These are phyloP conservation scores for Ormyrus pomaceus DNA, from an alignment of 2,888 invertebrate genomes.

Conservation along the genomic window DNA sequence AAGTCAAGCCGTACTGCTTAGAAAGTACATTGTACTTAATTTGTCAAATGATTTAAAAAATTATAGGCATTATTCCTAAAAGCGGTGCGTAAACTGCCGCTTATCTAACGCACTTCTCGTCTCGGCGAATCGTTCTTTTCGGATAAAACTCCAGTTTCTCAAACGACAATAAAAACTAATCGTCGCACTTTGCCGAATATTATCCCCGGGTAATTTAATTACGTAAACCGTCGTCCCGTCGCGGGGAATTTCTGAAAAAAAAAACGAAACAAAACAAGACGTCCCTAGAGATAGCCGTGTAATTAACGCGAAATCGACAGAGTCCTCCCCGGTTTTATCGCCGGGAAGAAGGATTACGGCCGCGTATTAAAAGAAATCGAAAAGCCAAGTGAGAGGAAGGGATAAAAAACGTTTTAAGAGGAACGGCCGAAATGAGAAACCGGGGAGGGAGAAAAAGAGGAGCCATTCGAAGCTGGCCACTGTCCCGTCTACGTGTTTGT, in stretches of 20 bases:
- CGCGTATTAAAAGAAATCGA: constrained; percentile 55
- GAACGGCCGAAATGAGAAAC: constrained; percentile 54
- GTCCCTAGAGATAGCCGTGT: constrained; percentile 48
- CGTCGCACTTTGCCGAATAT: background rate
- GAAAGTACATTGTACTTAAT: background rate
- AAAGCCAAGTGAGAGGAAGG: constrained; percentile 43
- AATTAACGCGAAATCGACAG: constrained; percentile 53
- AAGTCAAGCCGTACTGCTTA: background rate
- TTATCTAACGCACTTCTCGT: background rate
- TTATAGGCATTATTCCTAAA: too few relatives aligned
- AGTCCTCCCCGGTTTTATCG: constrained; percentile 45
- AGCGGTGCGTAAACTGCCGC: too few relatives aligned
- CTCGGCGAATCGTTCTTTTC: background rate
- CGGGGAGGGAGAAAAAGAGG: constrained; percentile 35
- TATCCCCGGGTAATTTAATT: too few relatives aligned
- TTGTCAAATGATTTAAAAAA: too few relatives aligned
- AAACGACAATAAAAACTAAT: background rate
- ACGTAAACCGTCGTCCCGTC: too few relatives aligned
- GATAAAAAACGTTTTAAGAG: constrained; percentile 44
- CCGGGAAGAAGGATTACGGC: constrained; percentile 51
- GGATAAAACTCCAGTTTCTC: too few relatives aligned
- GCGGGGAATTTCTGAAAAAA: too few relatives aligned
- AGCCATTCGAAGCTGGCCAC: constrained; percentile 39
- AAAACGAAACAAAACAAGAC: too few relatives aligned
- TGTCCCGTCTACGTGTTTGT: constrained; percentile 48